Evolutionary conservation across 2,888 invertebrate species (phyloP).

Genomic region (Homarus gammarus): DNA sequence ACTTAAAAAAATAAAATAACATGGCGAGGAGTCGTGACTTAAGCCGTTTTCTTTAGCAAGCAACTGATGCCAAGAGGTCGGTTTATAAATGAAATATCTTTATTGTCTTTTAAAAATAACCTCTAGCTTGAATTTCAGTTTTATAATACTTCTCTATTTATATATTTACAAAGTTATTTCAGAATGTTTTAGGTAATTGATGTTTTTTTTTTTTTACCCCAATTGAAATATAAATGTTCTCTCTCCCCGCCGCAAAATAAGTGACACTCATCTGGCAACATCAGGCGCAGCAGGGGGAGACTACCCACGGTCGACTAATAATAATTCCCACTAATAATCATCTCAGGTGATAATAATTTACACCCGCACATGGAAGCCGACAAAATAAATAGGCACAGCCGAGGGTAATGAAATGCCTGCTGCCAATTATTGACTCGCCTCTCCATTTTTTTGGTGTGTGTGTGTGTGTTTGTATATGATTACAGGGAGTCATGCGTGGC

Average conservation of each 20-base stretch:
- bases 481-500: not conserved
- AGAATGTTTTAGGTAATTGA: no score
- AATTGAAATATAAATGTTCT: no score
- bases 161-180: no score
- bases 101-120: no score
- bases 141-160: no score
- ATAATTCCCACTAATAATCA: not conserved
- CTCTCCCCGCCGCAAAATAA: no score
- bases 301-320: not conserved
- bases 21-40: not conserved
- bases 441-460: not conserved
- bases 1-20: not conserved
- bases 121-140: no score
- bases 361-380: constrained; percentile 19
- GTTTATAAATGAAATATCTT: no score
- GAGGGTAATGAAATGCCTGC: constrained; percentile 26
- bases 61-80: no score
- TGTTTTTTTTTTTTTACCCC: no score
- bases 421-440: not conserved
- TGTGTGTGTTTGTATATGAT: not conserved
- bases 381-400: not conserved
- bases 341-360: constrained; percentile 25
- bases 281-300: not conserved
- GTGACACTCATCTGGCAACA: no score
- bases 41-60: no score